A percentile compares a stretch with the other conserved stretches of the same genome.
Conservation (phyloP, 2,797 vertebrate genomes). For the Cephalopachus bancanus region DNA sequence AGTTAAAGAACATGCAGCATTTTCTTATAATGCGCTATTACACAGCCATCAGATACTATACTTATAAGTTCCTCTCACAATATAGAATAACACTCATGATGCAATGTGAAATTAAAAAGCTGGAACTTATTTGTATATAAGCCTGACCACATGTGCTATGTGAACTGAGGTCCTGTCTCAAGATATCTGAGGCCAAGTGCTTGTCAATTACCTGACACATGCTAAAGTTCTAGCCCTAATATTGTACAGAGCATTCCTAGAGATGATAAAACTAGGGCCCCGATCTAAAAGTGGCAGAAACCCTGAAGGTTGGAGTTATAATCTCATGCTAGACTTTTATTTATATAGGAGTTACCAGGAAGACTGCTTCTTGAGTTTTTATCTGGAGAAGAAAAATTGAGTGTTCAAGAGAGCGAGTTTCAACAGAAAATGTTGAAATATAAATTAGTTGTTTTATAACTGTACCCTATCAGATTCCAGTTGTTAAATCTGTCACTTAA, state of each 20-base stretch:
- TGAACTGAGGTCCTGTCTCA: neutral
- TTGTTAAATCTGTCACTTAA: neutral
- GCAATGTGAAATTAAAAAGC: neutral
- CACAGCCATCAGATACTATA: neutral
- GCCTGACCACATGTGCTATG: neutral
- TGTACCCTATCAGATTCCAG: neutral
- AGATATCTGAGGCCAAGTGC: neutral
- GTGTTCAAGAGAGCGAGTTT: neutral
- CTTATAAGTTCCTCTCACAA: neutral
- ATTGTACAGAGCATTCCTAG: neutral
- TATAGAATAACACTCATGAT: neutral
- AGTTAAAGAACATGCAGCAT: neutral
- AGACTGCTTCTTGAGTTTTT: neutral
- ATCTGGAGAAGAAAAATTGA: neutral
- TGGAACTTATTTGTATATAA: neutral
- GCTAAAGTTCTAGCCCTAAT: neutral
- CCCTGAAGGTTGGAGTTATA: neutral
- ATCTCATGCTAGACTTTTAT: neutral
- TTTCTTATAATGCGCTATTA: neutral
- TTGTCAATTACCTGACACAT: neutral
- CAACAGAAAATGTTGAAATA: neutral
- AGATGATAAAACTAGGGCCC: neutral
- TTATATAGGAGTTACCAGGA: neutral
- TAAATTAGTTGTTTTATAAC: neutral
- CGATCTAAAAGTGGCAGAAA: neutral